Percentiles rank a stretch among this genome's conserved stretches.
These are phyloP conservation scores for Leucoptera coffeella DNA, from an alignment of 2,888 invertebrate species.

Conservation along the genomic window DNA sequence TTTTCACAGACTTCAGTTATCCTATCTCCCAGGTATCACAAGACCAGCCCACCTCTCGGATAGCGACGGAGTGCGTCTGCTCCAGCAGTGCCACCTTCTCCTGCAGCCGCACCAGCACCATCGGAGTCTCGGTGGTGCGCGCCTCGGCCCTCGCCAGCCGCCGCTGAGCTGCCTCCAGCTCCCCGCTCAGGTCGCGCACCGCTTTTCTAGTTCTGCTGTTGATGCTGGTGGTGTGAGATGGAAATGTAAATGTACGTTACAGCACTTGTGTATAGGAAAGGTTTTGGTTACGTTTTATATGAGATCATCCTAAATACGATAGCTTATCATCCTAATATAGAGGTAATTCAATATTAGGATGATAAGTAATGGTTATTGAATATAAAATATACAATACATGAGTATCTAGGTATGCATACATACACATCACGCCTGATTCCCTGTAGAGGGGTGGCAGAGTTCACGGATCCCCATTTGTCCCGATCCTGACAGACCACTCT, in stretches of 20 bases:
- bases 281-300: too few relatives aligned
- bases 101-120: constrained; percentile 60
- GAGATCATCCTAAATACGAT: too few relatives aligned
- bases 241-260: too few relatives aligned
- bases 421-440: too few relatives aligned
- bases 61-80: constrained; percentile 64
- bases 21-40: not conserved
- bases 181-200: constrained; percentile 53
- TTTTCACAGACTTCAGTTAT: constrained; percentile 1
- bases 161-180: constrained; percentile 58
- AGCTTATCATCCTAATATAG: not conserved
- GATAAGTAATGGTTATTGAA: too few relatives aligned
- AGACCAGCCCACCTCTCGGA: constrained; percentile 56
- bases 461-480: too few relatives aligned
- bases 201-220: constrained; percentile 34
- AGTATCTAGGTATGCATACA: too few relatives aligned
- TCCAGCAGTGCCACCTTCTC: constrained; percentile 67
- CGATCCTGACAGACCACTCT: too few relatives aligned
- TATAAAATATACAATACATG: too few relatives aligned
- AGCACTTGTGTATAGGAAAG: too few relatives aligned
- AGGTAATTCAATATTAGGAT: not conserved
- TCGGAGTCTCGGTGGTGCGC: constrained; percentile 55
- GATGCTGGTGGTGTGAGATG: constrained; percentile 13
- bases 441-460: too few relatives aligned
- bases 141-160: constrained; percentile 61